Base-by-base conservation (phyloP, 2,113 vertebrate species). In the Anas platyrhynchos region DNA sequence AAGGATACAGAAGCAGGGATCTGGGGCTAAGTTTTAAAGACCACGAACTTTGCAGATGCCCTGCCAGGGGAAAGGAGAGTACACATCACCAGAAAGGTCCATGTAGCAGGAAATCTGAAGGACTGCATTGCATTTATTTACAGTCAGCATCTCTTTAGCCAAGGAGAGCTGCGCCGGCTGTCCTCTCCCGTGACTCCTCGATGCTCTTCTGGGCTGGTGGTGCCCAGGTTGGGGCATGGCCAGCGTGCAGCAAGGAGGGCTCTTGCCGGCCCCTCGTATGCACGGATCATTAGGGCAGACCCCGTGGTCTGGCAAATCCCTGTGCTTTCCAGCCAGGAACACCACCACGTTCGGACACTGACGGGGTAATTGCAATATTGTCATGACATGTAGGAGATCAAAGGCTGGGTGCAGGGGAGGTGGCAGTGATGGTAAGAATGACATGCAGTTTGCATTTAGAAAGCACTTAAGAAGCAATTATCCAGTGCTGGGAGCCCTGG, bases 401-500 rank as follows among this genome's bases (percentile, higher is more conserved):
- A 96, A 97, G 94, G 15, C 92, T 86, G 84, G 84, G 83, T 94
- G 93, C 92, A 86, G 91, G 59, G 92, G 92, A 94, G 91, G 96
- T 94, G 93, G 92, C 93, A 58, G 38, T 68, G 32, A 58, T 54
- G 83, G 74, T 91, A 56, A 86, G 86, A 92, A 93, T 96, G 91
- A 96, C 93, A 92, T 91, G 78, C 93, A 82, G 93, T 92, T 96
- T 96, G 94, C 92, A 95, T 95, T 96, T 96, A 93, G 96, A 95
- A 96, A 96, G 96, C 96, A 95, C 93, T 96, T 96, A 93, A 91
- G 96, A 92, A 95, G 95, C 93, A 95, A 96, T 97, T 96, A 94
- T 91, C 94, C 90, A 88, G 84, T 4, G 52, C 88, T 88, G 79
- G 83, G 78, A 96, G 92, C 91, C 92, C 92, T 74, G 88, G 83